Evolutionary conservation across 1,140 invertebrate species (phyloP), one percentile per base, ranked within the genome.

Genomic region (Saccostrea glomerata): DNA sequence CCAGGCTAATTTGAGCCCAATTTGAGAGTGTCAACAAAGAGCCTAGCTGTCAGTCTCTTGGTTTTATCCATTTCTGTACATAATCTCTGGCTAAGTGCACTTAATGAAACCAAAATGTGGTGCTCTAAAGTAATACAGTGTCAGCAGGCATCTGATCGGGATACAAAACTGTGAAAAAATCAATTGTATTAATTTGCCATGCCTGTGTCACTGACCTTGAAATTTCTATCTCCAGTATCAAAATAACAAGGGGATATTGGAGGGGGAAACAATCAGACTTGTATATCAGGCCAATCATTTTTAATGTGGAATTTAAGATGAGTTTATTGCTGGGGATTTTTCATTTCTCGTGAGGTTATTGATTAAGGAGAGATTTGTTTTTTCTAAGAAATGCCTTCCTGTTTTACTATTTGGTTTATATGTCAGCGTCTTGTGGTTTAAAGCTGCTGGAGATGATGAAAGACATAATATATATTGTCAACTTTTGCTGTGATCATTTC

Each of bases 101-200:
- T 77, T 77, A 77, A 77, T 77, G 70, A 77, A 36, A 77, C 70
- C 70, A 77, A 77, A n/a, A 77, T 77, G 70, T 30, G 70, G 70
- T 36, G 70, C 30, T 77, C 70, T 25, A 77, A 77, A 77, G 70
- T 77, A 36, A 77, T 36, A 77, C 25, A 30, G 25, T 77, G 25
- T 77, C 70, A 77, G 70, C 70, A 36, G 70, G 70, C 70, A 77
- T 77, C 25, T 77, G 70, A 77, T 77, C 70, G 12, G 30, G 25
- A 77, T 77, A 77, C 70, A 36, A 77, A 77, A 77, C 70, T 77
- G 70, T 13, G 25, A 77, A 73, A 77, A 77, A 77, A 77, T 77
- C 70, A 77, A 77, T 77, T 77, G 70, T 30, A 77, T 25, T 36
- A 30, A 77, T 47, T 47, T 47, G 70, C 70, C 15, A 11, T 77